Conservation (phyloP, 2,888 invertebrate species). For the Drosophila peninsularis region DNA sequence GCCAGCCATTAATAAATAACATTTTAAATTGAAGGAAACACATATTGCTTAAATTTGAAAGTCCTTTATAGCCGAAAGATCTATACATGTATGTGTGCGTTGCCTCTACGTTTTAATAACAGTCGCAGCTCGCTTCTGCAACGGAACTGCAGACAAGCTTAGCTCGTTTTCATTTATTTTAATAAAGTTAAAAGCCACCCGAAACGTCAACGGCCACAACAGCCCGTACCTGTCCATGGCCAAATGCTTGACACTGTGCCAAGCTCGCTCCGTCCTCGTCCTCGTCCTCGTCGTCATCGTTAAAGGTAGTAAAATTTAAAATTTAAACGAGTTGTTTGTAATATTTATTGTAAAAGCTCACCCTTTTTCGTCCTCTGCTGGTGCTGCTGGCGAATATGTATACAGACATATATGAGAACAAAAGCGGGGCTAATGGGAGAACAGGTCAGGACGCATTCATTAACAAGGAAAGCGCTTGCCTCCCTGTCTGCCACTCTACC, state of each 20-base stretch:
- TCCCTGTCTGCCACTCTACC: not conserved
- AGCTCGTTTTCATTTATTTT: slow-evolving; percentile 55
- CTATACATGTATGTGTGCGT: not conserved
- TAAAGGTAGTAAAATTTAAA: slow-evolving; percentile 36
- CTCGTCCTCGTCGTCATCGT: slow-evolving; percentile 14
- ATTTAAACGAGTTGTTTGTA: slow-evolving; percentile 45
- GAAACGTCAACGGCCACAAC: slow-evolving; percentile 28
- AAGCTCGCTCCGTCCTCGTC: slow-evolving; percentile 8
- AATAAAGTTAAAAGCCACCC: slow-evolving; percentile 72
- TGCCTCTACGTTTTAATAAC: slow-evolving; percentile 1
- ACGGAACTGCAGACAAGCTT: not conserved
- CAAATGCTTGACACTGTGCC: slow-evolving; percentile 59
- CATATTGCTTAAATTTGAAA: not conserved
- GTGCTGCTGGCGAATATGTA: not conserved
- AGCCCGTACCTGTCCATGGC: slow-evolving; percentile 3
- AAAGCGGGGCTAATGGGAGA: slow-evolving; percentile 2
- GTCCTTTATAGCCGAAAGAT: not conserved
- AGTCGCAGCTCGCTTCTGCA: slow-evolving; percentile 1
- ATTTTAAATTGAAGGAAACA: slow-evolving; percentile 32
- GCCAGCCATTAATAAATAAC: slow-evolving; percentile 55
- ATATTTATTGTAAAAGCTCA: slow-evolving; percentile 18
- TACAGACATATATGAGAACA: slow-evolving; percentile 4
- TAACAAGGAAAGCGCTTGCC: slow-evolving; percentile 29
- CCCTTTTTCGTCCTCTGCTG: not conserved
- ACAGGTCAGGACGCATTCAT: slow-evolving; percentile 45